Conservation (phyloP, 2,888 invertebrate genomes). For the Oithona nana region DNA sequence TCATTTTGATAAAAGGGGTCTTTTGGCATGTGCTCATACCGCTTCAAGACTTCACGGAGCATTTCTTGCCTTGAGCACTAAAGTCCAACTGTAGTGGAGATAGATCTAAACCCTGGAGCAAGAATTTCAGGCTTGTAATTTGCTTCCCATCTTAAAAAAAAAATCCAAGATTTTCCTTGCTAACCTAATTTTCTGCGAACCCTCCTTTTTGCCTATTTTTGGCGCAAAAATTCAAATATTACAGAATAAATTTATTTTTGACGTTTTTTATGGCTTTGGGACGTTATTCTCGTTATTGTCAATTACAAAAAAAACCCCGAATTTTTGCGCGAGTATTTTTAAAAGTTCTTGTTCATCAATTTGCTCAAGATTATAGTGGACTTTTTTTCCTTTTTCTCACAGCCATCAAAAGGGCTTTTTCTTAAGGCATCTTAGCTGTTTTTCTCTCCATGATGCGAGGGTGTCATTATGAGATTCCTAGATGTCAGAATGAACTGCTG, state of each 20-base stretch:
- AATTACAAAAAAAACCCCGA: no score
- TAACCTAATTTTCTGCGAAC: no score
- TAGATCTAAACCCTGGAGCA: neutral
- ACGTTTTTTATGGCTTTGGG: no score
- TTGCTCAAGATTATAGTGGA: no score
- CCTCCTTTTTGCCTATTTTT: no score
- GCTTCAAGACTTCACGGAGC: neutral
- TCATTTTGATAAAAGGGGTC: neutral
- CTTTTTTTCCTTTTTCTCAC: neutral
- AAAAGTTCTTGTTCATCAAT: no score
- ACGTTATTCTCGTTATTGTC: no score
- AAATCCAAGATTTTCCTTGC: no score
- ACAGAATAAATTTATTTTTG: no score
- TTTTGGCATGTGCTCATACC: neutral
- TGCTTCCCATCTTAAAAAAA: neutral
- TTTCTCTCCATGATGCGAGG: neutral
- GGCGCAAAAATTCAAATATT: no score
- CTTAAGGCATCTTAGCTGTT: neutral
- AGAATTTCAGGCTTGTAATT: neutral
- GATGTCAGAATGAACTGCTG: neutral
- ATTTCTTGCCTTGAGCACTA: no score
- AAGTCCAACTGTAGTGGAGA: neutral
- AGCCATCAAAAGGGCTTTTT: neutral
- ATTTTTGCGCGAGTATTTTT: no score
- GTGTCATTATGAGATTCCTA: neutral